A percentile compares a stretch with the other conserved stretches of the same genome.
Conservation (phyloP, 1,140 invertebrate species). For the Procambarus virginalis region DNA sequence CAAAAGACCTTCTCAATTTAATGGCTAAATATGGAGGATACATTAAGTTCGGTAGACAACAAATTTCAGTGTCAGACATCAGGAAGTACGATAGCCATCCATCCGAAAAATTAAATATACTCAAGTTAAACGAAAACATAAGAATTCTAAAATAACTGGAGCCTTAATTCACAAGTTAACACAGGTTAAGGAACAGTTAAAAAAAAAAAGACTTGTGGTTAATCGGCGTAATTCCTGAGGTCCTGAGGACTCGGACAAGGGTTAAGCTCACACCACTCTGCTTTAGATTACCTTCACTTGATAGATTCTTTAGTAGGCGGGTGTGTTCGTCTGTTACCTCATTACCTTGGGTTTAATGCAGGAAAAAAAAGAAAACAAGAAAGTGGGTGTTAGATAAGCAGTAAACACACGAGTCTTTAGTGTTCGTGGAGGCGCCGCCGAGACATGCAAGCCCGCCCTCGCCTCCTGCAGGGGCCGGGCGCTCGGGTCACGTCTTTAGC, state of each 20-base stretch:
- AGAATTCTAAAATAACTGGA: too few species aligned
- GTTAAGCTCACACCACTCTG: slow-evolving; percentile 23
- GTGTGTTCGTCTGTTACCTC: slow-evolving; percentile 68
- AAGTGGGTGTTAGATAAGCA: background rate
- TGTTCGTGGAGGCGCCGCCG: background rate
- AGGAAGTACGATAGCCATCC: too few species aligned
- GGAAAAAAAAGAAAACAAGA: slow-evolving; percentile 27
- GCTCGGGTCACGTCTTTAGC: background rate
- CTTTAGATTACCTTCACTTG: slow-evolving; percentile 68
- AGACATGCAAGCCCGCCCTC: background rate
- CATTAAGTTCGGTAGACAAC: too few species aligned
- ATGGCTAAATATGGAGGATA: too few species aligned
- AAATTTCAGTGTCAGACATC: too few species aligned
- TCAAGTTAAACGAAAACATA: too few species aligned
- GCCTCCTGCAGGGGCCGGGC: background rate
- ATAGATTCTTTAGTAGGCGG: slow-evolving; percentile 69
- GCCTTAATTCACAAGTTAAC: too few species aligned
- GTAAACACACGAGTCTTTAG: background rate
- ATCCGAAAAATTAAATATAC: too few species aligned
- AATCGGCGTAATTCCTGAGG: background rate
- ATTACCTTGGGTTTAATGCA: slow-evolving; percentile 64
- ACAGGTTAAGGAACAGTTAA: too few species aligned
- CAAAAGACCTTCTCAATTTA: too few species aligned
- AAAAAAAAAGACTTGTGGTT: too few species aligned
- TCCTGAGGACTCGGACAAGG: background rate